Evolutionary conservation across 2,888 invertebrate genomes (phyloP), one percentile per base, ranked within the genome.

Genomic region (Pammene aurita): DNA sequence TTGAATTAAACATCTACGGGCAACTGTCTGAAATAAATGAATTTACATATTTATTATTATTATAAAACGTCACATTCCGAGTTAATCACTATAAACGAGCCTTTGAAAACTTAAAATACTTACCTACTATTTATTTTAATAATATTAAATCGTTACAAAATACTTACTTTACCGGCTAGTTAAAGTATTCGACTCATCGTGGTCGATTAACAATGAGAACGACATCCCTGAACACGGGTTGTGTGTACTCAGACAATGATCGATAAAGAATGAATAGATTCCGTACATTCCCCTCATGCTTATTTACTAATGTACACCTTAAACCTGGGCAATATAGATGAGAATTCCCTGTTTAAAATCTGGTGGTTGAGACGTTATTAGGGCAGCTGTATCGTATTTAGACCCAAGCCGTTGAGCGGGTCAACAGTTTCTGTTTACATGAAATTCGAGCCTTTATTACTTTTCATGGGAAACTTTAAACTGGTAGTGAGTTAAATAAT

Each of bases 381-480:
- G 18, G 0, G 26, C 5, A 35, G 18, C 16, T 16, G 11, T 38
- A 13, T 16, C 46, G n/a, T 61, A 61, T 48, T 55, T 56, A 62
- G 63, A 63, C 44, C 63, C 56, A 50, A 61, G 57, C 67, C 67
- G 44, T 68, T 68, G 42, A 52, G 34, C 61, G 63, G 63, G 42
- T 68, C 63, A 57, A 44, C 55, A 11, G 48, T 57, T 50, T 35
- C 50, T 68, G 50, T 63, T 63, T 57, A 63, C 63, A 52, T 52
- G 57, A 50, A 50, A 57, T 63, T 57, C n/a, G 7, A 42, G 35
- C 56, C 50, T 63, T 67, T 42, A 67, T 67, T 67, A 56, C 67
- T 62, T 62, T 67, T 61, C 48, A 67, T 42, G 62, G 34, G 34
- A 62, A 67, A 67, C 56, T 62, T 67, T 34, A 62, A 63, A 44